Evolutionary conservation across 2,797 vertebrate genomes (phyloP).

Genomic region (Thripadectes ignobilis): DNA sequence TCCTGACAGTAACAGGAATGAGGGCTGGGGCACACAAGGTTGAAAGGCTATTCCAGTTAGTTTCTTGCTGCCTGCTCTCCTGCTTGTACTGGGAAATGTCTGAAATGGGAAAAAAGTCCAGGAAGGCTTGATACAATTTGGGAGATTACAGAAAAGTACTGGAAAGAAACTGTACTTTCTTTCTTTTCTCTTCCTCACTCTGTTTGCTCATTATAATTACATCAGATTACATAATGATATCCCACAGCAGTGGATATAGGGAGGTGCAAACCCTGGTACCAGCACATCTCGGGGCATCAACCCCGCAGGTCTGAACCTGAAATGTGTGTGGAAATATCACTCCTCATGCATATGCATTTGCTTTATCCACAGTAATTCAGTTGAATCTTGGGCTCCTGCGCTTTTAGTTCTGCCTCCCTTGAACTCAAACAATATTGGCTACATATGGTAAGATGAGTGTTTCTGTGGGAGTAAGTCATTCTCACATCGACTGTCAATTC

Average conservation of each 20-base stretch:
- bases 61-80: neutral
- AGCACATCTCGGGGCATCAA: neutral
- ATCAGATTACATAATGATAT: accelerated
- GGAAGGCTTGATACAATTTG: neutral
- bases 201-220: neutral
- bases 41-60: neutral
- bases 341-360: neutral
- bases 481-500: neutral
- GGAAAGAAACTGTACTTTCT: neutral
- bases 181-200: neutral
- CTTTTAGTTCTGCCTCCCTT: neutral
- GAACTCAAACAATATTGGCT: neutral
- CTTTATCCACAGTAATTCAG: neutral
- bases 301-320: accelerated
- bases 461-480: neutral
- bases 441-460: neutral
- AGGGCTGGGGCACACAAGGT: neutral
- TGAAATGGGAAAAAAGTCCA: neutral
- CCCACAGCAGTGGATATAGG: neutral
- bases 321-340: accelerated
- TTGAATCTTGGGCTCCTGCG: neutral
- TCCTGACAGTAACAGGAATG: neutral
- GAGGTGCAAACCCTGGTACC: neutral
- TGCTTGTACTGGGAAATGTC: neutral
- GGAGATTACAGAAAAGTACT: neutral